Base-by-base conservation (phyloP, 2,888 invertebrate species). In the Diplazon laetatorius region DNA sequence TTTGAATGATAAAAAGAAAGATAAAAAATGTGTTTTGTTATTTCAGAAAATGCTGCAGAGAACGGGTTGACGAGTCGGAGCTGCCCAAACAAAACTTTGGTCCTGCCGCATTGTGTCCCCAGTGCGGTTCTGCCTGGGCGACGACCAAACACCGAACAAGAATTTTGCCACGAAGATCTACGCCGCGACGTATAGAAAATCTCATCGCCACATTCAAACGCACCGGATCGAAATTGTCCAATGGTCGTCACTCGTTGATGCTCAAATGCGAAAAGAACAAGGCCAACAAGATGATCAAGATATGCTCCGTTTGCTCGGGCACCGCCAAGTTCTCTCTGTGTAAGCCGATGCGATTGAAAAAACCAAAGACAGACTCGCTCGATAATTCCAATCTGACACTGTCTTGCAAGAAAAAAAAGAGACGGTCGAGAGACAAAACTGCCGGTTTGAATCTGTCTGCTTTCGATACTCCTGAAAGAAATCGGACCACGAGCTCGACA, bases 361-460 rank as follows among this genome's bases (percentile, higher is more conserved):
- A n/a, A 30, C 35, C 72, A 37, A 44, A 65, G 2, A 73, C 66
- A 12, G 20, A 2, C 14, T 9, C 71, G 5, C 10, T 63, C 6
- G 37, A 39, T 20, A 16, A 18, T 52, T 35, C 30, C 10, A n/a
- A 30, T 16, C 20, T 44, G 50, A 71, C 59, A 44, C 12, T 55
- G 25, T 81, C 78, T 0, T 85, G 80, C 25, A 89, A 87, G 60
- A 89, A 87, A 63, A 91, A 87, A 75, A 92, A 89, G 72, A 89
- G 76, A 30, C 83, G 83, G 57, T 86, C 82, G 14, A 91, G 87
- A 78, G 91, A 92, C 77, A 91, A 87, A 84, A 91, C 89, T 65
- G 91, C 91, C 70, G 92, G 92, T 48, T 88, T 92, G 60, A 91
- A 90, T 71, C 72, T 88, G 78, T 82, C 85, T n/a, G 73, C 63